Percentiles rank a stretch among this genome's conserved stretches.
Conservation (phyloP, 2,797 vertebrate species). For the Prionace glauca region DNA sequence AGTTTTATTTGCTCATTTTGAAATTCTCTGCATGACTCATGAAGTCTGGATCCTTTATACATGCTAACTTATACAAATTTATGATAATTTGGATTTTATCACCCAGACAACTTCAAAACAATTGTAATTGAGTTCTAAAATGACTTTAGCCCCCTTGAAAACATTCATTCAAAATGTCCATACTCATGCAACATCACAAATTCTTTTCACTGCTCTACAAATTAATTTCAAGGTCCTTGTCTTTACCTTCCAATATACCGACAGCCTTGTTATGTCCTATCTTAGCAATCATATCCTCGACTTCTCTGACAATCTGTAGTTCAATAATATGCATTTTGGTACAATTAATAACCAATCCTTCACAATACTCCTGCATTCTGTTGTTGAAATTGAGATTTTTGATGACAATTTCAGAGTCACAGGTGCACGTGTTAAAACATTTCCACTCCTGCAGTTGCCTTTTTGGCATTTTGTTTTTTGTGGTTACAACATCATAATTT, state of each 20-base stretch:
- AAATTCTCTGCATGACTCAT: background rate
- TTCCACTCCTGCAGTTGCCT: background rate
- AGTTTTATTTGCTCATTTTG: background rate
- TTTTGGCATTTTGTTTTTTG: background rate
- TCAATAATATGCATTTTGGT: background rate
- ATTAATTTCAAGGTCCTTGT: background rate
- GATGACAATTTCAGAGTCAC: background rate
- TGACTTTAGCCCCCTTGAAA: background rate
- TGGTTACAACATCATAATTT: background rate
- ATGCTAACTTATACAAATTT: background rate
- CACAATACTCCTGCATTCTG: background rate
- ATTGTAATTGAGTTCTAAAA: background rate
- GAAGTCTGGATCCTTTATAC: background rate
- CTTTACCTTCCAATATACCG: background rate
- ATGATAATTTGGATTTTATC: background rate
- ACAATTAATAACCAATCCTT: background rate
- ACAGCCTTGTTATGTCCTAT: background rate
- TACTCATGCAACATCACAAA: background rate
- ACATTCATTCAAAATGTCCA: background rate
- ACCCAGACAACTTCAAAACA: background rate
- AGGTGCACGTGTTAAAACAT: background rate
- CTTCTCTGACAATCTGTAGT: background rate
- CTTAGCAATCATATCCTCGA: background rate
- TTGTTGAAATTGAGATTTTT: background rate
- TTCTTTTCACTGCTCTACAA: background rate